Evolutionary conservation across 2,888 invertebrate genomes (phyloP), one percentile per base, ranked within the genome.

Genomic region (Drosophila kuntzei): DNA sequence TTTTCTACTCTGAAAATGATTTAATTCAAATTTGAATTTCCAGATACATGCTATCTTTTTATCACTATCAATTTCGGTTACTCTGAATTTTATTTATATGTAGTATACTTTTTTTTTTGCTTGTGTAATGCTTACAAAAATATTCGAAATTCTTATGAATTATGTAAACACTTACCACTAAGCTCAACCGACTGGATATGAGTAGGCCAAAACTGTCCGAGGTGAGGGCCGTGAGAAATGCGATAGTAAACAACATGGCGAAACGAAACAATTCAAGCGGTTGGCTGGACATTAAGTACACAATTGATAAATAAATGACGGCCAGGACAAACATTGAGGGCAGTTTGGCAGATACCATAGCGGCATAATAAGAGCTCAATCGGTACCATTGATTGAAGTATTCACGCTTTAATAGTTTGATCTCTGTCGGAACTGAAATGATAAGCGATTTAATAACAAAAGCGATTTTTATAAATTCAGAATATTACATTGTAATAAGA

Each of bases 301-400:
- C 95, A 90, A 96, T 94, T 7, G 93, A 86, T 44, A 97, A 90
- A 91, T 96, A 97, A 3, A 96, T 92, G 7, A 94, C 90, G 11
- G 95, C 94, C 85, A 96, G 93, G 65, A 95, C 80, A 72, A 96
- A 93, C 90, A 96, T 96, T 6, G 94, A 91, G 0, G 97, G 96
- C 11, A 97, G 93, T 54, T 95, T 94, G 0, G 96, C 94, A n/a
- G 95, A 91, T 0, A 95, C 49, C 84, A 96, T 91, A 0, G 97
- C 96, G 8, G 94, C 94, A 90, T 96, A 97, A 88, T 97, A 97
- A 0, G 97, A 95, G 87, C 95, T 95, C 18, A 97, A 90, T 2
- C 95, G 94, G 89, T 97, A 97, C 97, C 97, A 97, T 49, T 96
- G 94, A 91, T 97, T 97, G 90, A 97, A 97, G 85, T 97, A 95